Conservation (phyloP, 2,797 vertebrate genomes). For the Chaunax sp. region DNA sequence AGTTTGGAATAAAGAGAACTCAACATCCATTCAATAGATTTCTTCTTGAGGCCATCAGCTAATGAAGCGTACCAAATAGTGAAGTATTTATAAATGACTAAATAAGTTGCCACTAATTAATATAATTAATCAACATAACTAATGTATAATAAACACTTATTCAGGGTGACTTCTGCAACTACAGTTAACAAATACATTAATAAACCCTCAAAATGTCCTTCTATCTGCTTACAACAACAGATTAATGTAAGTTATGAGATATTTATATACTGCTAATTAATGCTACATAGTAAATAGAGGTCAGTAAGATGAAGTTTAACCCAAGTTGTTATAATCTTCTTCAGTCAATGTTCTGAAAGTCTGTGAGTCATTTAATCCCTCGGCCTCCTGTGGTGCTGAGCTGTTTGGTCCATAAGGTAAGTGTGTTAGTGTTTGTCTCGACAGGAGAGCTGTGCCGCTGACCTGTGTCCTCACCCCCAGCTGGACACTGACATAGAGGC, state of each 20-base stretch:
- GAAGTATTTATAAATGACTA: too few species aligned
- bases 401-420: constrained; percentile 41
- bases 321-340: background rate
- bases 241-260: too few species aligned
- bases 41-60: too few species aligned
- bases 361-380: constrained; percentile 32
- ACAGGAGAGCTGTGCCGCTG: constrained; percentile 88
- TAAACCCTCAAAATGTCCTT: background rate
- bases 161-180: background rate
- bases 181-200: background rate
- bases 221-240: background rate
- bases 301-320: background rate
- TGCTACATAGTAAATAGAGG: background rate
- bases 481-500: constrained; percentile 92
- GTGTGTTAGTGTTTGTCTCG: constrained; percentile 61
- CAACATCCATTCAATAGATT: too few species aligned
- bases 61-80: too few species aligned
- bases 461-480: constrained; percentile 90
- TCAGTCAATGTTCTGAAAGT: background rate
- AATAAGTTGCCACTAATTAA: too few species aligned
- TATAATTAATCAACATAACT: too few species aligned
- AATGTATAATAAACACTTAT: too few species aligned
- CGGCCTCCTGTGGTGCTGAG: constrained; percentile 33
- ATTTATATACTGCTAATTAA: background rate
- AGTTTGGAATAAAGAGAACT: too few species aligned